Evolutionary conservation across 2,888 invertebrate genomes (phyloP), one percentile per base, ranked within the genome.

Genomic region (Drosophila subsilvestris): DNA sequence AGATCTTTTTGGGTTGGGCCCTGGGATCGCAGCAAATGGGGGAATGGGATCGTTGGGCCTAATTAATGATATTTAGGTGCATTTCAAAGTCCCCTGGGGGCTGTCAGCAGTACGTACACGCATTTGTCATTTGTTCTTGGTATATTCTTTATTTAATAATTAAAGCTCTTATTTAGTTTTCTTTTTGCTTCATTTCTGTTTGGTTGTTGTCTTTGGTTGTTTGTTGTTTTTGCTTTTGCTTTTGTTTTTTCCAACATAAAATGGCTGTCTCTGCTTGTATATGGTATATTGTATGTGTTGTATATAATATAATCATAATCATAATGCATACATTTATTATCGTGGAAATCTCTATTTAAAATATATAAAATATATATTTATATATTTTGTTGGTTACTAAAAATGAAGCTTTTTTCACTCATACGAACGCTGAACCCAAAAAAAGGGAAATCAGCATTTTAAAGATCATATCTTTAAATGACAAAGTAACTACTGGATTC

Each of bases 161-260:
- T 88, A 88, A 88, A 88, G 88, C 88, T 88, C 89, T 88, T 89
- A 88, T 89, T 86, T 87, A 88, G 88, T 84, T 75, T 82, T 75
- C 49, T 59, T 51, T 60, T 56, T 74, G 25, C 14, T 49, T 37
- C 37, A 37, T 57, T 57, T 50, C 68, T 63, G 50, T 69, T 50
- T 79, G 45, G 49, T 65, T 67, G 67, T 43, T 27, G 10, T 29
- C 45, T 65, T 59, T n/a, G 37, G 14, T 37, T 37, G 58, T 62
- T 29, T 29, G 10, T 29, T 29, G 27, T 29, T 65, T 50, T 70
- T 58, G 60, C 60, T 69, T 78, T 50, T 50, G 27, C 43, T 55
- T 66, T 66, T 22, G 22, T 22, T 22, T n/a, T n/a, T n/a, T n/a
- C n/a, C 67, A 87, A 82, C 78, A 85, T 80, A 82, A 80, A 76